Percentiles rank a stretch among this genome's conserved stretches.
Conservation (phyloP, 2,113 vertebrate genomes). For the Cyanoderma ruficeps region DNA sequence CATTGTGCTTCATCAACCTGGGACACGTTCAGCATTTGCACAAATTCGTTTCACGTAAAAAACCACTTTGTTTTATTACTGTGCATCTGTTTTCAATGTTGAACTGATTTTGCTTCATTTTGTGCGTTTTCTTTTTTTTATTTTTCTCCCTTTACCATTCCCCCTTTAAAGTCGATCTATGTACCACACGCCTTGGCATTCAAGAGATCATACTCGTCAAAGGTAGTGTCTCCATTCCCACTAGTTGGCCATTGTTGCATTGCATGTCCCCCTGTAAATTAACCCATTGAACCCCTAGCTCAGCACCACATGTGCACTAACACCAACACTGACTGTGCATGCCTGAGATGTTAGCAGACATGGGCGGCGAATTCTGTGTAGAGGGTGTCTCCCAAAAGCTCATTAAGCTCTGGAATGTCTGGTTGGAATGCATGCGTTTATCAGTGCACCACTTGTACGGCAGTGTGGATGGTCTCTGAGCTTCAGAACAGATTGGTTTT, state of each 20-base stretch:
- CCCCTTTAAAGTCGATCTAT: conserved; percentile 92
- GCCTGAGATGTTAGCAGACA: conserved; percentile 50
- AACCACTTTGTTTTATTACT: conserved; percentile 46
- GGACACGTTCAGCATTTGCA: conserved; percentile 1
- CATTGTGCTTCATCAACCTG: conserved; percentile 8
- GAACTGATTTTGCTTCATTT: conserved; percentile 84
- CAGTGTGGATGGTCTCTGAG: not conserved
- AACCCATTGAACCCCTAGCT: conserved; percentile 52
- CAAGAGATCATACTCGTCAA: conserved; percentile 93
- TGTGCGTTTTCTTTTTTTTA: conserved; percentile 75
- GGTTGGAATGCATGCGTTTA: conserved; percentile 50
- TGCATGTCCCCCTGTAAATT: conserved; percentile 66
- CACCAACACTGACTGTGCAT: conserved; percentile 33
- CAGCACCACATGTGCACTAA: conserved; percentile 66
- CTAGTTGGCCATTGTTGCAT: conserved; percentile 72
- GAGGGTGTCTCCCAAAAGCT: not conserved
- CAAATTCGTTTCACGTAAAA: conserved; percentile 12
- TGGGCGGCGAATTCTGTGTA: not conserved
- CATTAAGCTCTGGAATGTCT: not conserved
- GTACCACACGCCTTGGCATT: conserved; percentile 96
- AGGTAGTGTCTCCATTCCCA: conserved; percentile 89
- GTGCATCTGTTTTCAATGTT: conserved; percentile 74
- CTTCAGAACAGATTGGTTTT: not conserved
- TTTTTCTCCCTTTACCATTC: conserved; percentile 71
- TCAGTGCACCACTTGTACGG: not conserved